phyloP scores from a whole-genome alignment of 2,113 vertebrate genomes.

The Rattus rattus region DNA sequence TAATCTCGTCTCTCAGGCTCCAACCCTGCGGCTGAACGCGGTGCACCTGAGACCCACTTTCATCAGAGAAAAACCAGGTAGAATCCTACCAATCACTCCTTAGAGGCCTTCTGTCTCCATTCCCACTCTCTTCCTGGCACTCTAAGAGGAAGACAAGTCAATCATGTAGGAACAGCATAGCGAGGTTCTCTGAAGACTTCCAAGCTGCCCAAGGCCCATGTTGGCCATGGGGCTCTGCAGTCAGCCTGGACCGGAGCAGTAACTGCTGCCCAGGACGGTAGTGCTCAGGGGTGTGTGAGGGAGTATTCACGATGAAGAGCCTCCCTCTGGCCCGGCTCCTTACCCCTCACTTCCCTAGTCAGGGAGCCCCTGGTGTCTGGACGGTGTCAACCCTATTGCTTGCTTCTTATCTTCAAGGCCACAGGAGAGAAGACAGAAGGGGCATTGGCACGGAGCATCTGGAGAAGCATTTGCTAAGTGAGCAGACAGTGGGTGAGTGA shows the following conservation, averaged over 20 bases:
- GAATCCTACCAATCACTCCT: neutral
- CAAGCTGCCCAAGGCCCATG: neutral
- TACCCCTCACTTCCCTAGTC: neutral
- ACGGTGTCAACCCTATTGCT: fast-evolving
- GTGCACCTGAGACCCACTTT: neutral
- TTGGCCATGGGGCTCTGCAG: neutral
- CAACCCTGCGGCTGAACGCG: neutral
- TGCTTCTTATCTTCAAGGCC: neutral
- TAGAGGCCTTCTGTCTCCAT: neutral
- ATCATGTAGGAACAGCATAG: neutral
- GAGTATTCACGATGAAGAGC: neutral
- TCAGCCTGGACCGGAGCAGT: neutral
- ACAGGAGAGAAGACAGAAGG: neutral
- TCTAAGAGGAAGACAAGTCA: neutral
- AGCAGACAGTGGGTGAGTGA: neutral
- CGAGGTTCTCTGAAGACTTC: neutral
- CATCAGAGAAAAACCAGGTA: neutral
- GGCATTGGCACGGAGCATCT: neutral
- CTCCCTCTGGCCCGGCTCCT: neutral
- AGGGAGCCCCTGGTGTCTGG: neutral
- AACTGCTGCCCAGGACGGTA: neutral
- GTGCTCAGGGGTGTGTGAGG: neutral
- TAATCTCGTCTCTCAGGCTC: neutral
- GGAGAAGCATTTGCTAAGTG: neutral
- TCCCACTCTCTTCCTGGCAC: neutral